phyloP scores from a whole-genome alignment of 2,797 vertebrate genomes.

The Cyprinodon diabolis region DNA sequence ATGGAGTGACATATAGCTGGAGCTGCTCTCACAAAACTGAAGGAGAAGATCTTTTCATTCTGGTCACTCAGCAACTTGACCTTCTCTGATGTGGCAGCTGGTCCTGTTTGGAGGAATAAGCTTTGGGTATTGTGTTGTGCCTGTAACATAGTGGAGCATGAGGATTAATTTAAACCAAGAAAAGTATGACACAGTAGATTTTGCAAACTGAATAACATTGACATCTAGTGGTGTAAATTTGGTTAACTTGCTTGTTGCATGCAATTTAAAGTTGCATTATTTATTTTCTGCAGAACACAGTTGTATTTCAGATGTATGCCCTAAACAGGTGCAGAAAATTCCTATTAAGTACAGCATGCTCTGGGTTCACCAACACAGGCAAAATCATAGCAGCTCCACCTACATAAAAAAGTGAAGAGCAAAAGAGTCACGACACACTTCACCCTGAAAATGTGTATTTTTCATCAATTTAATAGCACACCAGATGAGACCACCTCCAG shows the following conservation, averaged over 20 bases:
- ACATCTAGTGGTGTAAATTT: conserved; percentile 59
- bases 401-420: background rate
- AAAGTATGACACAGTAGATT: conserved; percentile 4
- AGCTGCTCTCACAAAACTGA: conserved; percentile 27
- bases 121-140: conserved; percentile 48
- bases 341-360: background rate
- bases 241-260: conserved; percentile 9
- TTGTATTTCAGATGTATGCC: background rate
- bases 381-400: background rate
- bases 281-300: conserved; percentile 5
- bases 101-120: conserved; percentile 36
- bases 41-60: conserved; percentile 53
- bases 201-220: conserved; percentile 46
- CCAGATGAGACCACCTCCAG: too few relatives aligned
- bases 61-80: conserved; percentile 53
- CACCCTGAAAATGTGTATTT: background rate
- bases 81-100: conserved; percentile 56
- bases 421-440: background rate
- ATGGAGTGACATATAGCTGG: conserved; percentile 24
- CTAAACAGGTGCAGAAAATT: background rate
- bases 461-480: too few relatives aligned
- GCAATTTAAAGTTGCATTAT: conserved; percentile 6
- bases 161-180: conserved; percentile 17
- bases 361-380: background rate
- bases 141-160: conserved; percentile 23